Base-by-base conservation (phyloP, 2,888 invertebrate genomes). In the Leucophenga maculata region DNA sequence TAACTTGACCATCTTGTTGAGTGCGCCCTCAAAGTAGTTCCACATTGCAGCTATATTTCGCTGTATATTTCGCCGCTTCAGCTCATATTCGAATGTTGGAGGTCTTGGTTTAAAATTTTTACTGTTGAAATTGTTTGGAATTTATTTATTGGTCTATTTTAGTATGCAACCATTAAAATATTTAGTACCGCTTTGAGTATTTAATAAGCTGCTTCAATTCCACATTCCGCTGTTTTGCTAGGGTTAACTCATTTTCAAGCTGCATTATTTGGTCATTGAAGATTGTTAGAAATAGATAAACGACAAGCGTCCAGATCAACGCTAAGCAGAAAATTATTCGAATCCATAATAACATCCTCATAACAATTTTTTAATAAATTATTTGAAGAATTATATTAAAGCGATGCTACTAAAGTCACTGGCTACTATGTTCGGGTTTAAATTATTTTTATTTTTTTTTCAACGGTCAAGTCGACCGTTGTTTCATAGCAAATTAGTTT, bases 31-130 rank as follows among this genome's bases (percentile, higher is more conserved):
- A 6, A 96, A 90, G 84, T 92, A 96, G 88, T 93, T 95, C 95
- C 96, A 96, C 80, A 95, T 90, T 88, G 97, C 97, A 80, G 93
- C 93, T 0, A 94, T 92, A 80, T 95, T 95, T 57, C 92, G 91
- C 79, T 92, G 91, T 71, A 96, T 90, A 75, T 94, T 90, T 55
- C 96, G 89, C 67, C 95, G 90, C 71, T 93, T 89, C 79, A 92
- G 90, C 89, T 95, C 95, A 84, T 95, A 95, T 77, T 93, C 93
- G 62, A 91, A 89, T 55, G 92, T 91, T 1, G 95, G 94, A 48
- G 92, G 91, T 6, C 1, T 39, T 1, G 9, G 8, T 39, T 11
- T 39, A 11, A 39, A 1, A 39, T 39, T 39, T 39, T 39, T 39
- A 9, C 39, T 39, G 26, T 26, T 26, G 26, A 39, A 39, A 39